Evolutionary conservation across 2,888 invertebrate genomes (phyloP).

Genomic region (Physocephala rufipes): DNA sequence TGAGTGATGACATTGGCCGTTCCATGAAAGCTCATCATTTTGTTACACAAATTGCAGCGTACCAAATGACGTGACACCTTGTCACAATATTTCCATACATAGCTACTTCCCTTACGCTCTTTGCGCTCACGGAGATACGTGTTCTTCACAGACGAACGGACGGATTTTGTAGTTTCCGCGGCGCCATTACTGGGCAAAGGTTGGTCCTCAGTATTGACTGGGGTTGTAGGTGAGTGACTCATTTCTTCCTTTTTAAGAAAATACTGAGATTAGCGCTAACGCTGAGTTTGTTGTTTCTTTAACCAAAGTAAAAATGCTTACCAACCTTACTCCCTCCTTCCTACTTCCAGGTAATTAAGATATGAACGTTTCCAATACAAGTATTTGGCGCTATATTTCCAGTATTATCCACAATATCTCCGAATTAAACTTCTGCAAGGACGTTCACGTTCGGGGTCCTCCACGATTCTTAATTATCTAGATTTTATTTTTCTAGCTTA

Average conservation of each 20-base stretch:
- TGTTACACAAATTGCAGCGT: slow-evolving; percentile 52
- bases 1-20: slow-evolving; percentile 58
- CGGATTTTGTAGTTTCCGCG: not conserved
- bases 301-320: not conserved
- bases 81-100: slow-evolving; percentile 56
- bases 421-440: slow-evolving; percentile 55
- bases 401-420: slow-evolving; percentile 57
- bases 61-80: slow-evolving; percentile 53
- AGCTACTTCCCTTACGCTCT: slow-evolving; percentile 53
- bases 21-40: slow-evolving; percentile 56
- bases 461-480: slow-evolving; percentile 29
- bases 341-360: slow-evolving; percentile 39
- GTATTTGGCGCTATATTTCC: slow-evolving; percentile 56
- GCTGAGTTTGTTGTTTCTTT: no score
- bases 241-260: slow-evolving; percentile 5
- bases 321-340: not conserved
- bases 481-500: slow-evolving; percentile 5
- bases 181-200: slow-evolving; percentile 6
- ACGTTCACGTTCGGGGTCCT: slow-evolving; percentile 43
- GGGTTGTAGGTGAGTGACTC: slow-evolving; percentile 2
- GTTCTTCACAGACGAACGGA: not conserved
- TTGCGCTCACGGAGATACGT: slow-evolving; percentile 35
- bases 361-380: slow-evolving; percentile 51
- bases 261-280: no score
- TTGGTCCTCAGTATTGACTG: not conserved